These are phyloP conservation scores for Portunus trituberculatus DNA, from an alignment of 1,140 invertebrate species.

Conservation along the genomic window DNA sequence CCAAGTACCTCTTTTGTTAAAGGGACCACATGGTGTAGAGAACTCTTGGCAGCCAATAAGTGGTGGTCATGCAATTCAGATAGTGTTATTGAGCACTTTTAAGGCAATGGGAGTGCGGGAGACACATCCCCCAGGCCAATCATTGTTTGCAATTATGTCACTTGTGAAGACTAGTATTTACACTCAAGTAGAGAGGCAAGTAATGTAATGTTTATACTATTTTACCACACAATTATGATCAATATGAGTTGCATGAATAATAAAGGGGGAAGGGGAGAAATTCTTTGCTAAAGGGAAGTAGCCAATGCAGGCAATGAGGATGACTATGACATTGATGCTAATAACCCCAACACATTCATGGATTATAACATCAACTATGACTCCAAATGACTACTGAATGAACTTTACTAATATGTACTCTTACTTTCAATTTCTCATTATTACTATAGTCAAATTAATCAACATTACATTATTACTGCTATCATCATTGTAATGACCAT, in stretches of 20 bases:
- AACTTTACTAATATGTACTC: too few species aligned
- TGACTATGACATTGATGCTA: neutral
- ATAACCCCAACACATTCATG: too few species aligned
- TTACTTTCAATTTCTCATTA: conserved; percentile 1
- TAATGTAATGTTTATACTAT: neutral
- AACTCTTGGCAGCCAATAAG: conserved; percentile 26
- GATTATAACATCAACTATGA: too few species aligned
- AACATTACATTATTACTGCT: conserved; percentile 7
- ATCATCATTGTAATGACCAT: conserved; percentile 24
- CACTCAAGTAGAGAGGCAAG: too few species aligned
- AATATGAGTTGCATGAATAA: neutral
- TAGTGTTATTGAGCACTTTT: neutral
- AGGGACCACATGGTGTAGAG: neutral
- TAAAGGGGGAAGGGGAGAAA: neutral
- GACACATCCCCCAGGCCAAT: neutral
- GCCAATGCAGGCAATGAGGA: neutral
- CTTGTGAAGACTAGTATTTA: neutral
- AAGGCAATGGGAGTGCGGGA: neutral
- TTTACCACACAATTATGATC: neutral
- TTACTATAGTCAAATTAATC: neutral
- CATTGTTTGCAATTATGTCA: neutral
- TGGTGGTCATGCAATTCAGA: neutral
- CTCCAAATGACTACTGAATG: too few species aligned
- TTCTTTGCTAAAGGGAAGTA: neutral
- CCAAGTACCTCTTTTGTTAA: neutral